Conservation (phyloP, 1,140 invertebrate species). For the Neuroterus valhalla region DNA sequence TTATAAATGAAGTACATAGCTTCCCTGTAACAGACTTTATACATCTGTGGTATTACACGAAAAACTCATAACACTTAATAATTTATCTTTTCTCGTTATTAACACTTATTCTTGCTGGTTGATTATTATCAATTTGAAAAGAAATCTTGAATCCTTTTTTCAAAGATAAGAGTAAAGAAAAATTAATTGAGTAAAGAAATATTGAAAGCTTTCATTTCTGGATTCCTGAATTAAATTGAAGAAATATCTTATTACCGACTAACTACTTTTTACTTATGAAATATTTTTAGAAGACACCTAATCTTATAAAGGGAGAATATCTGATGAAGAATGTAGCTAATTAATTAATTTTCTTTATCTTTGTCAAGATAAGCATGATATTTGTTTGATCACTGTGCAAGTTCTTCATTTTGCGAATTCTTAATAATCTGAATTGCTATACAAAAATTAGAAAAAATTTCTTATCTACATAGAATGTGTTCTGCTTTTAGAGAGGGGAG, state of each 20-base stretch:
- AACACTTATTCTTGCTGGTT: not conserved
- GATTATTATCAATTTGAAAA: constrained; percentile 8
- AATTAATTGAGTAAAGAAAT: not conserved
- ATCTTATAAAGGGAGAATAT: not conserved
- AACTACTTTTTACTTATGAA: no score
- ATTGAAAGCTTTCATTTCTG: no score
- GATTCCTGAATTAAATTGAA: no score
- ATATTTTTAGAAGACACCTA: not conserved
- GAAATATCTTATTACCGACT: no score
- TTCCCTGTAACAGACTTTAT: constrained; percentile 16
- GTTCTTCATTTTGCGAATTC: no score
- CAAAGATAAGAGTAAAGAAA: not conserved
- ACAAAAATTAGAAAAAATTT: constrained; percentile 15
- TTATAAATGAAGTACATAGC: constrained; percentile 6
- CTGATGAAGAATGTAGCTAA: not conserved
- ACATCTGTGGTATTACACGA: not conserved
- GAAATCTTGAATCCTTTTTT: not conserved
- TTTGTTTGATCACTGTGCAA: not conserved
- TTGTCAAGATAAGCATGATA: not conserved
- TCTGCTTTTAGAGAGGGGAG: not conserved
- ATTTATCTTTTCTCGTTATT: constrained; percentile 1
- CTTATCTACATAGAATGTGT: not conserved
- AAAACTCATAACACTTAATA: constrained; percentile 5
- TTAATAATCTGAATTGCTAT: no score
- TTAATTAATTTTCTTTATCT: not conserved